Evolutionary conservation across 2,113 vertebrate genomes (phyloP).

Genomic region (Tichodroma muraria): DNA sequence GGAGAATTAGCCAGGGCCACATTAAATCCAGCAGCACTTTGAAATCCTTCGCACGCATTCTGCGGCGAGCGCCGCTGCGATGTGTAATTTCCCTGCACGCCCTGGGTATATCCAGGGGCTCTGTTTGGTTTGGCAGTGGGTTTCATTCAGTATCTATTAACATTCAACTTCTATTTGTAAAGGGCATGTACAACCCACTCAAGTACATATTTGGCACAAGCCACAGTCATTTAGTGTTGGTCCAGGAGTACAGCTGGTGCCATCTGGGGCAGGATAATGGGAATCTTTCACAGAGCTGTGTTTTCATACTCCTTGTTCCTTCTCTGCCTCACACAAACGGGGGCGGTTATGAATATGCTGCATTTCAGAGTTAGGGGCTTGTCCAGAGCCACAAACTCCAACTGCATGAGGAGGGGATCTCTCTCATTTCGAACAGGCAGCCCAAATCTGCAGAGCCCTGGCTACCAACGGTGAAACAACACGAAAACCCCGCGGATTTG

Average conservation of each 20-base stretch:
- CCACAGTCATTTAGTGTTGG: slow-evolving; percentile 23
- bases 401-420: not conserved
- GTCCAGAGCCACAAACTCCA: not conserved
- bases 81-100: slow-evolving; percentile 44
- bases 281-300: slow-evolving; percentile 60
- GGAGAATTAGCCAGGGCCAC: slow-evolving; percentile 4
- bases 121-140: slow-evolving; percentile 34
- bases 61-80: not conserved
- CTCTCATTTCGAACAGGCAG: not conserved
- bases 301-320: slow-evolving; percentile 9
- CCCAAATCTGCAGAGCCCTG: not conserved
- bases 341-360: not conserved
- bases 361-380: not conserved
- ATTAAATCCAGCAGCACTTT: slow-evolving; percentile 13
- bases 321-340: not conserved
- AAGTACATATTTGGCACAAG: slow-evolving; percentile 64
- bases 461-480: accelerated
- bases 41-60: slow-evolving; percentile 17
- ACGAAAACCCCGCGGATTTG: not conserved
- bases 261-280: slow-evolving; percentile 57
- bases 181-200: slow-evolving; percentile 56
- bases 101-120: slow-evolving; percentile 37
- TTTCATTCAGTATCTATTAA: slow-evolving; percentile 33
- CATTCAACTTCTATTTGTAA: slow-evolving; percentile 55
- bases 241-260: slow-evolving; percentile 56